A percentile compares a stretch with the other conserved stretches of the same genome.
These are phyloP conservation scores for Pristionchus mayeri DNA, from an alignment of 2,888 invertebrate species.

Conservation along the genomic window DNA sequence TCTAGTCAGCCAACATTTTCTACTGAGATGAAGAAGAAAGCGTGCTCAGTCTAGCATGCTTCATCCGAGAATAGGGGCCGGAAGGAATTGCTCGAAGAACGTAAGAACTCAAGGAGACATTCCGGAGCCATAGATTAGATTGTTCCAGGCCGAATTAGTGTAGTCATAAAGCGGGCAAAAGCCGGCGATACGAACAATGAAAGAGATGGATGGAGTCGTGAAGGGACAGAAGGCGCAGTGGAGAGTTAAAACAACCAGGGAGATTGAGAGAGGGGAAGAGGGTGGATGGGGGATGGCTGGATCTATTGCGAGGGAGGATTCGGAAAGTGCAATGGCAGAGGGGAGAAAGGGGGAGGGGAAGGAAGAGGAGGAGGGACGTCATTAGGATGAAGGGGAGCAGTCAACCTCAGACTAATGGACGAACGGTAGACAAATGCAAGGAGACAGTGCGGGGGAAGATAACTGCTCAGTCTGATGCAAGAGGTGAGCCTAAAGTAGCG, in stretches of 20 bases:
- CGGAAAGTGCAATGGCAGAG: background rate
- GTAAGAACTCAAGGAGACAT: background rate
- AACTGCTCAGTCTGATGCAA: constrained; percentile 31
- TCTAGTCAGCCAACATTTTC: no score
- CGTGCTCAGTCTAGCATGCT: background rate
- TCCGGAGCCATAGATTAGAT: background rate
- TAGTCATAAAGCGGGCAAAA: background rate
- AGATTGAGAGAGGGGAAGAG: constrained; percentile 37
- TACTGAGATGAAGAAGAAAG: background rate
- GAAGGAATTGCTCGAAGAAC: background rate
- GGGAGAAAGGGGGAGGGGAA: background rate
- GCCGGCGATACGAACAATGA: background rate
- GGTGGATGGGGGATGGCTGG: constrained; percentile 21
- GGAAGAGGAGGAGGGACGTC: background rate
- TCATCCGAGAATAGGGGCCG: background rate
- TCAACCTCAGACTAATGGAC: background rate
- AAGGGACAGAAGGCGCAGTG: background rate
- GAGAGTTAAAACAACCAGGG: no score
- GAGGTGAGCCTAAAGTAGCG: no score
- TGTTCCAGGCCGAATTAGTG: background rate
- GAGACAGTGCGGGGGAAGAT: background rate
- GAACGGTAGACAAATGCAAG: background rate
- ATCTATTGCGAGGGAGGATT: constrained; percentile 50
- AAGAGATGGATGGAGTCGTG: constrained; percentile 5
- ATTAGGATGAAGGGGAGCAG: background rate